Evolutionary conservation across 2,888 invertebrate species (phyloP).

Genomic region (Hipparchia sbordonii): DNA sequence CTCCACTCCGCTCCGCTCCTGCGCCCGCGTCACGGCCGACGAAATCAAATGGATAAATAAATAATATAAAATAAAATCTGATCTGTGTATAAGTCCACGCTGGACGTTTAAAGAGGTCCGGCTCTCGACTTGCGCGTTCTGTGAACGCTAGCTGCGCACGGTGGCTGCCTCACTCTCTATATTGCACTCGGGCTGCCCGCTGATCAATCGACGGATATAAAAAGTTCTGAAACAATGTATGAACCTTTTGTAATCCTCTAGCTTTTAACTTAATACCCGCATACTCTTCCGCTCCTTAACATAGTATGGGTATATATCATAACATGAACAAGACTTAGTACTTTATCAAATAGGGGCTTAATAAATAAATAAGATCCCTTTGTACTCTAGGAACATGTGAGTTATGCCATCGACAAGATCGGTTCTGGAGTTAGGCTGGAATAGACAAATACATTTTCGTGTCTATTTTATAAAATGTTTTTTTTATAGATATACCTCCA

Average conservation of each 20-base stretch:
- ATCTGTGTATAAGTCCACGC: constrained; percentile 70
- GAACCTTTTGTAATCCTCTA: neutral
- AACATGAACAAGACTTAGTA: too few species aligned
- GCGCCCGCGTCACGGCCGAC: constrained; percentile 52
- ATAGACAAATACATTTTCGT: too few species aligned
- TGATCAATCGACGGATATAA: constrained; percentile 65
- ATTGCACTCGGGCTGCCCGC: constrained; percentile 69
- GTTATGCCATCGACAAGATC: too few species aligned
- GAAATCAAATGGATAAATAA: constrained; percentile 65
- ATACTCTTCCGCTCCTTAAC: too few species aligned
- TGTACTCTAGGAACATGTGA: too few species aligned
- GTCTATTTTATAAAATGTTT: too few species aligned
- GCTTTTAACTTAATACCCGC: neutral
- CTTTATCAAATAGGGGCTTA: too few species aligned
- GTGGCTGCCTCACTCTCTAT: constrained; percentile 64
- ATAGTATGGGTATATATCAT: too few species aligned
- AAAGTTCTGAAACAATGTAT: constrained; percentile 28
- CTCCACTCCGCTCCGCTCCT: constrained; percentile 17
- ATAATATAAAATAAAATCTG: constrained; percentile 65
- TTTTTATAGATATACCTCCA: too few species aligned
- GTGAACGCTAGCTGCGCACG: constrained; percentile 61
- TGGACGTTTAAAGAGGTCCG: constrained; percentile 51
- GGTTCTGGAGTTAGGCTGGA: too few species aligned
- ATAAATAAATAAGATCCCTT: too few species aligned
- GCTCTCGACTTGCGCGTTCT: constrained; percentile 46